Evolutionary conservation across 2,113 vertebrate genomes (phyloP), one percentile per base, ranked within the genome.

Genomic region (Coreoperca whiteheadi): DNA sequence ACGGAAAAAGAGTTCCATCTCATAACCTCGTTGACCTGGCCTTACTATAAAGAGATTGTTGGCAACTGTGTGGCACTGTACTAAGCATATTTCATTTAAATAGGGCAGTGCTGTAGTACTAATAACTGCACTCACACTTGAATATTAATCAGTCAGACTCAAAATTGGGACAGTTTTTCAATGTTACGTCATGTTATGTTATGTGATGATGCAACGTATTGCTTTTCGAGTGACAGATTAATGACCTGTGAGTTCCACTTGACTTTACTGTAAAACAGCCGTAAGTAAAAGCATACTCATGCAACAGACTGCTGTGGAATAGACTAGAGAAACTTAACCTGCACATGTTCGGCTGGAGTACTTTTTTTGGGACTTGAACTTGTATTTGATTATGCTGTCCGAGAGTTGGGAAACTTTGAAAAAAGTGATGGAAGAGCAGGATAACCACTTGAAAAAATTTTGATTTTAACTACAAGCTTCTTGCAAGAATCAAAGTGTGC

Each of bases 371-470:
- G 34, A 66, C 14, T 23, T 57, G 54, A 78, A 8, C 25, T 30
- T 77, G 43, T 34, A 71, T 67, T 61, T 81, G 6, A 72, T 78
- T 51, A 51, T 28, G 69, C 63, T 25, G 8, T 69, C 53, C 60
- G 63, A 67, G 60, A 54, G 8, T 46, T 65, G 21, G n/a, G 46
- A 16, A 43, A 30, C 61, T 74, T 70, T 70, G 41, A 70, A 60
- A 81, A 66, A 72, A 51, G 69, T 54, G 60, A 57, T 56, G 67
- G 68, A 74, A 68, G 54, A 73, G 37, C n/a, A 81, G 59, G 37
- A 70, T 48, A 65, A 75, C 48, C 81, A 39, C 57, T 60, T 68
- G 16, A 41, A 48, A 4, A 56, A 14, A 11, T 15, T 37, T 25
- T 5, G 8, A 41, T 28, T 66, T 32, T 9, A 73, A 78, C 53